Base-by-base conservation (phyloP, 2,888 invertebrate genomes). In the Cosmia pyralina region DNA sequence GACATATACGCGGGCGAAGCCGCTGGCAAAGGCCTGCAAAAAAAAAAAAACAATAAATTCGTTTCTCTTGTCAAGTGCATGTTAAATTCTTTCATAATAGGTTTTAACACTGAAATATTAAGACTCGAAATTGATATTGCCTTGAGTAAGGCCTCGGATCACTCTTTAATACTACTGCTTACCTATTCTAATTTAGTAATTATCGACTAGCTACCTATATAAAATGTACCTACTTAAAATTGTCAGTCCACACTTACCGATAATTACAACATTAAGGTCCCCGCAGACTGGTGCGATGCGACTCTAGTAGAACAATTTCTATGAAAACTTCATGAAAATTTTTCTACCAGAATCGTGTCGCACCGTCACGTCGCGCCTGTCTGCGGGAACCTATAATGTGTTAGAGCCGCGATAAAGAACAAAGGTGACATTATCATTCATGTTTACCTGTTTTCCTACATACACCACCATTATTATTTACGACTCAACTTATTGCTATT, bases 351-450 rank as follows among this genome's bases (percentile, higher is more conserved):
- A 38, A 38, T 38, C 38, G 38, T 4, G 38, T 38, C 38, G 38
- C 38, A 38, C 38, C 38, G 38, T 38, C 38, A 38, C 38, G 38
- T 38, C 38, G 6, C 38, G 38, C 38, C 38, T 38, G 38, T 38
- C 38, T 4, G 4, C 38, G 2, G 38, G 38, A 38, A 4, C 38
- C 4, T 38, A 4, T 81, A 81, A 87, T 75, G 53, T 72, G 41
- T 78, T 69, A 62, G 75, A 70, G 63, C 44, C 38, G 38, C 72
- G 75, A 79, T 84, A 85, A 89, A 87, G 85, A 90, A 88, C 85
- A 81, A 86, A 90, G 88, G 89, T 89, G 91, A 91, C 90, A 88
- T 89, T 89, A 86, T 76, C 77, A 77, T 76, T 85, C 80, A 86
- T 79, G 79, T 85, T 88, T 77, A 77, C 75, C 75, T 75, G 74